Percentiles rank a stretch among this genome's conserved stretches.
phyloP scores from a whole-genome alignment of 1,140 invertebrate genomes.

The Hyles euphorbiae region DNA sequence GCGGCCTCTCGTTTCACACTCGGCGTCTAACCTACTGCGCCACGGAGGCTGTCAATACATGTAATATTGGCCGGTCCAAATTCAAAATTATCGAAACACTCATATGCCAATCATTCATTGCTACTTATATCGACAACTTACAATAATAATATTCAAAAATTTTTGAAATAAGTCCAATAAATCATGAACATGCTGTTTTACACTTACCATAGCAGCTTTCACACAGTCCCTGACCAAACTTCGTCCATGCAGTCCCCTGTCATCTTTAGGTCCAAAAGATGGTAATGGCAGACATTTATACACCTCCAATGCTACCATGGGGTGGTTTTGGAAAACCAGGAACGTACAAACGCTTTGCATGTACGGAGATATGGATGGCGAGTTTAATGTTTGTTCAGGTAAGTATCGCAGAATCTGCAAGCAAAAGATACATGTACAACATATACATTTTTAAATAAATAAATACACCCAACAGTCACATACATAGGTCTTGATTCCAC shows the following conservation, averaged over 20 bases:
- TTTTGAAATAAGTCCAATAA: too few relatives aligned
- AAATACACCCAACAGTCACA: too few relatives aligned
- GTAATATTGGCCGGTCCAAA: too few relatives aligned
- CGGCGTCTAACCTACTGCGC: too few relatives aligned
- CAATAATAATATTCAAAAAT: too few relatives aligned
- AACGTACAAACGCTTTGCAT: slow-evolving; percentile 57
- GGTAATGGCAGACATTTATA: slow-evolving; percentile 62
- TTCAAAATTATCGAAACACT: too few relatives aligned
- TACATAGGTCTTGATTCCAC: too few relatives aligned
- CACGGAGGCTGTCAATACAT: too few relatives aligned
- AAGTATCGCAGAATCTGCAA: slow-evolving; percentile 54
- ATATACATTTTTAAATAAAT: slow-evolving; percentile 3
- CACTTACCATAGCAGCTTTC: slow-evolving; percentile 61
- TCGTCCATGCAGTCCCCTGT: slow-evolving; percentile 57
- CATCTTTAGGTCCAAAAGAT: slow-evolving; percentile 60
- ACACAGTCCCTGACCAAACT: slow-evolving; percentile 68
- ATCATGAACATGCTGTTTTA: too few relatives aligned
- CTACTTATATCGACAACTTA: too few relatives aligned
- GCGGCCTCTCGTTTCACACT: too few relatives aligned
- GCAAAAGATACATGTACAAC: not conserved
- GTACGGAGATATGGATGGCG: slow-evolving; percentile 57
- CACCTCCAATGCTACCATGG: slow-evolving; percentile 57
- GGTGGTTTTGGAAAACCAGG: slow-evolving; percentile 63
- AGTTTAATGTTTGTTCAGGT: slow-evolving; percentile 37
- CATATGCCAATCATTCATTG: too few relatives aligned